phyloP scores from a whole-genome alignment of 2,113 vertebrate genomes.

The Gobiocypris rarus region DNA sequence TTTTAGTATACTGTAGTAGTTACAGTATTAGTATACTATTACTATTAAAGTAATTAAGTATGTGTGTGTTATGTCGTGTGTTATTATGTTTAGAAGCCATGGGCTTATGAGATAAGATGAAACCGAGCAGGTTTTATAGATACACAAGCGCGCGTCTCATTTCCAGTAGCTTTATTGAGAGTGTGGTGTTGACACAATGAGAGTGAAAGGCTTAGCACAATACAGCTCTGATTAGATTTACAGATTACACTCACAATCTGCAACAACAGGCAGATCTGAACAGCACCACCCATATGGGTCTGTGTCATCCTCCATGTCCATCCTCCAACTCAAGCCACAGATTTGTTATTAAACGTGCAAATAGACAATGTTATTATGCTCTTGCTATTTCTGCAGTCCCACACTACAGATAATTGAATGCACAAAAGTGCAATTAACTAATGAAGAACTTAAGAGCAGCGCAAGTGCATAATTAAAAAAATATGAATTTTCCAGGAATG shows the following conservation, averaged over 20 bases:
- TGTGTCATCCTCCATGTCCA: not conserved
- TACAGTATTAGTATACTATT: too few relatives aligned
- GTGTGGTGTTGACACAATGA: conserved; percentile 11
- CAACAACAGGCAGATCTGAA: not conserved
- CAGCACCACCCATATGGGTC: not conserved
- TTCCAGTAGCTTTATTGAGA: not conserved
- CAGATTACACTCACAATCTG: not conserved
- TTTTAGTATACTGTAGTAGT: too few relatives aligned
- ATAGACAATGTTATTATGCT: not conserved
- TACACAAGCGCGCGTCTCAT: not conserved
- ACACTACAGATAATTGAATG: not conserved
- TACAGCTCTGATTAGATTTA: conserved; percentile 25
- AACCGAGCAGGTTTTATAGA: not conserved
- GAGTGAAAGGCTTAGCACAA: not conserved
- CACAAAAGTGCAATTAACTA: too few relatives aligned
- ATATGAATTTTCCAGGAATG: too few relatives aligned
- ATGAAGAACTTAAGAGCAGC: too few relatives aligned
- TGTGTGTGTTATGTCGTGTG: not conserved
- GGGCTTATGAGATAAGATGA: not conserved
- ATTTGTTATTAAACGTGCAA: conserved; percentile 3
- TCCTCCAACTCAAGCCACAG: not conserved
- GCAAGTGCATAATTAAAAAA: too few relatives aligned
- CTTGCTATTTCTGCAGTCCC: too few relatives aligned
- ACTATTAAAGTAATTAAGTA: too few relatives aligned
- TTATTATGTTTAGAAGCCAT: not conserved